Evolutionary conservation across 2,797 vertebrate genomes (phyloP).

Genomic region (Anomalospiza imberbis): DNA sequence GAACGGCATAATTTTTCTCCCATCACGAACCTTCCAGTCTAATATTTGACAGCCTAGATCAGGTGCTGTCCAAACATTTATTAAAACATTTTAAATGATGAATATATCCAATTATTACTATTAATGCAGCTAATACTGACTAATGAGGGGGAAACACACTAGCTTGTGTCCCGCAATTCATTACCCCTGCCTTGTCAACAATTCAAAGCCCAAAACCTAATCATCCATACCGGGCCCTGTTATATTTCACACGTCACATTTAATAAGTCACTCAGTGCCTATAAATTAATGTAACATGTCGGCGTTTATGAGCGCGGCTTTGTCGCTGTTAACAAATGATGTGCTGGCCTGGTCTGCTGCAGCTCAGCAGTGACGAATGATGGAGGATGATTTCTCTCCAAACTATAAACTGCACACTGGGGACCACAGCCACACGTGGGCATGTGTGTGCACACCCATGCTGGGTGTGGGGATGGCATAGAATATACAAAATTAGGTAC

Average conservation of each 20-base stretch:
- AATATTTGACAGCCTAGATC: conserved; percentile 80
- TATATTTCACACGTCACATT: conserved; percentile 86
- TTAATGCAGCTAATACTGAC: conserved; percentile 88
- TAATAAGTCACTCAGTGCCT: conserved; percentile 87
- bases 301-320: conserved; percentile 80
- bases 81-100: conserved; percentile 88
- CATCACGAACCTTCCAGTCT: conserved; percentile 75
- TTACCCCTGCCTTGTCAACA: conserved; percentile 87
- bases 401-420: conserved; percentile 67
- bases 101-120: conserved; percentile 88
- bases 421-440: neutral
- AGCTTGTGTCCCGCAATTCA: conserved; percentile 81
- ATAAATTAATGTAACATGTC: conserved; percentile 87
- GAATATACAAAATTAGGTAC: neutral
- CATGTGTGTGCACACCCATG: neutral
- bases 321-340: conserved; percentile 83
- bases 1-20: conserved; percentile 72
- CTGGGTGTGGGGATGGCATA: neutral
- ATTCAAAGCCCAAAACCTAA: conserved; percentile 84
- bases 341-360: conserved; percentile 75
- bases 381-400: conserved; percentile 75
- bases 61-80: conserved; percentile 87
- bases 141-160: conserved; percentile 82
- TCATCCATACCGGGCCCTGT: conserved; percentile 81
- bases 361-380: conserved; percentile 76